Conservation (phyloP, 2,797 vertebrate genomes). For the Gouania willdenowi region DNA sequence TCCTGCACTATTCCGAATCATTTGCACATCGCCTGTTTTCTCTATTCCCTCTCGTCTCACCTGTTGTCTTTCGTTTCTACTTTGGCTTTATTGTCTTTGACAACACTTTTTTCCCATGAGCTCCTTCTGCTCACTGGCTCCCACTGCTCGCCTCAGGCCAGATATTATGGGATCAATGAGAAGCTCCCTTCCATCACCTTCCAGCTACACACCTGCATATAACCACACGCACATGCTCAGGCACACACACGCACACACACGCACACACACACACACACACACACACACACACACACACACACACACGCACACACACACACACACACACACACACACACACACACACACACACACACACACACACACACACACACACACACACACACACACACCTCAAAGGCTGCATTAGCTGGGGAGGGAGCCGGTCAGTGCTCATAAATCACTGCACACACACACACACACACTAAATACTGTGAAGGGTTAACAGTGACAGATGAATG, state of each 20-base stretch:
- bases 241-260: slow-evolving; percentile 14
- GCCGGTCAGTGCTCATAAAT: slow-evolving; percentile 15
- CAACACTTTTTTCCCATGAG: slow-evolving; percentile 38
- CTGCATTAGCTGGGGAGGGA: slow-evolving; percentile 40
- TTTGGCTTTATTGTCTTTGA: slow-evolving; percentile 34
- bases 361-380: slow-evolving; percentile 16
- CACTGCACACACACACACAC: slow-evolving; percentile 1
- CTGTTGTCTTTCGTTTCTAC: slow-evolving; percentile 10
- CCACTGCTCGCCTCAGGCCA: slow-evolving; percentile 44
- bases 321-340: slow-evolving; percentile 9
- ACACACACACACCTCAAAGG: slow-evolving; percentile 9
- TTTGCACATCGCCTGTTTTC: slow-evolving; percentile 3
- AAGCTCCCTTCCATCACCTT: slow-evolving; percentile 63
- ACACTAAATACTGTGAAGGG: slow-evolving; percentile 30
- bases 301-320: no score
- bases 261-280: slow-evolving; percentile 7
- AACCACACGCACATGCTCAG: slow-evolving; percentile 25
- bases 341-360: not conserved
- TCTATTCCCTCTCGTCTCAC: slow-evolving; percentile 16
- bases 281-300: slow-evolving; percentile 20
- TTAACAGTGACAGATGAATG: slow-evolving; percentile 41
- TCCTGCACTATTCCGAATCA: no score
- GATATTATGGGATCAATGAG: slow-evolving; percentile 77
- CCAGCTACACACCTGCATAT: slow-evolving; percentile 72
- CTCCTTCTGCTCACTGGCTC: slow-evolving; percentile 33